phyloP scores from a whole-genome alignment of 2,113 vertebrate genomes.

The Fregetta grallaria region DNA sequence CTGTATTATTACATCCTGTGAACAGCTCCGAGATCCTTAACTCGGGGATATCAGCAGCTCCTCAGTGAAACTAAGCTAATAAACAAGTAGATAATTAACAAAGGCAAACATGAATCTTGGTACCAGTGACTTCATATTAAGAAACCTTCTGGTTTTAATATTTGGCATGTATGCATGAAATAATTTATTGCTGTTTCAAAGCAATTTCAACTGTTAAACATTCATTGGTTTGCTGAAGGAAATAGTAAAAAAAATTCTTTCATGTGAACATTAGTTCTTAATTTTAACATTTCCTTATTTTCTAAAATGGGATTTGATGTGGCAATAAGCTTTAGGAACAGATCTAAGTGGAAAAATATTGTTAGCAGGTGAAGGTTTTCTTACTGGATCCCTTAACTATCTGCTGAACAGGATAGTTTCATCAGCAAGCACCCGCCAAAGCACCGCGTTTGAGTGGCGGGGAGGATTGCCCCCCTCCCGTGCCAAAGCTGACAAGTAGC shows the following conservation, averaged over 20 bases:
- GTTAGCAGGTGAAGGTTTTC: constrained; percentile 61
- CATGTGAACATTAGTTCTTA: constrained; percentile 75
- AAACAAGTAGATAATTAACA: constrained; percentile 74
- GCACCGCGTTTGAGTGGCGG: neutral
- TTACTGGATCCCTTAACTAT: neutral
- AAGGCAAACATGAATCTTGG: constrained; percentile 57
- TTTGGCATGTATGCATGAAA: constrained; percentile 68
- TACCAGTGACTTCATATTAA: constrained; percentile 64
- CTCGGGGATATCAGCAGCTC: constrained; percentile 46
- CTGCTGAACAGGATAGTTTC: neutral
- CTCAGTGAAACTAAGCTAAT: constrained; percentile 63
- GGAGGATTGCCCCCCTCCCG: neutral
- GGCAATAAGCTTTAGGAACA: constrained; percentile 60
- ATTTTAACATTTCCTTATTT: constrained; percentile 76
- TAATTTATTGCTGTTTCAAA: constrained; percentile 75
- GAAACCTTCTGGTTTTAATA: constrained; percentile 74
- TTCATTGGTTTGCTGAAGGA: constrained; percentile 72
- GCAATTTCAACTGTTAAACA: constrained; percentile 68
- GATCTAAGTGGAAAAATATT: constrained; percentile 67
- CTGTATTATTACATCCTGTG: constrained; percentile 55
- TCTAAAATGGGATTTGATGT: constrained; percentile 68
- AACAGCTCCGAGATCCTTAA: constrained; percentile 50
- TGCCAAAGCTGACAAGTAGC: neutral
- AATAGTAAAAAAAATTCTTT: constrained; percentile 66
- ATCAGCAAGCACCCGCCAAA: neutral